A percentile compares a stretch with the other conserved stretches of the same genome.
Conservation (phyloP, 2,113 vertebrate genomes). For the Rhadina sibilatrix region DNA sequence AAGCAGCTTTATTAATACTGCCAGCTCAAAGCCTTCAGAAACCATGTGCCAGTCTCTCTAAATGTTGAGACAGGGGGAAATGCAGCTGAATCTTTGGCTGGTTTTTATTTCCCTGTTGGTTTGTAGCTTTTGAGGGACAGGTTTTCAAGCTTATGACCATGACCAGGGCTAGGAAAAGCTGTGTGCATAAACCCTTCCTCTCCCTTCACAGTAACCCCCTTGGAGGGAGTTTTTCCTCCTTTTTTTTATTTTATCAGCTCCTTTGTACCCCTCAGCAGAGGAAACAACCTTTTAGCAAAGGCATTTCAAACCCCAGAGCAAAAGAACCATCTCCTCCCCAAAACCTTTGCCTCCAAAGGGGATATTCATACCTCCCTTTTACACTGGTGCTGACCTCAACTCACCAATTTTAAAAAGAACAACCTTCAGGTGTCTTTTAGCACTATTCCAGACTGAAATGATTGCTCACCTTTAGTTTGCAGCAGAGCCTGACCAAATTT, state of each 20-base stretch:
- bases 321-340: neutral
- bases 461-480: neutral
- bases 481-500: slow-evolving; percentile 22
- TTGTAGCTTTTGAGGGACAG: neutral
- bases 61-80: neutral
- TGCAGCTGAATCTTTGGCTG: neutral
- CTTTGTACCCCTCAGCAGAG: neutral
- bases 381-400: neutral
- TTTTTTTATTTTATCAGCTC: neutral
- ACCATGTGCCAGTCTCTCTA: neutral
- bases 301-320: neutral
- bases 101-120: slow-evolving; percentile 29
- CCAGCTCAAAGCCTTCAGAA: neutral
- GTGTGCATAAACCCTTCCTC: neutral
- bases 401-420: neutral
- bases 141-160: neutral
- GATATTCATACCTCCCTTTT: neutral
- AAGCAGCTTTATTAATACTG: slow-evolving; percentile 41
- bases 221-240: neutral
- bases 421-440: slow-evolving; percentile 15
- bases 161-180: neutral
- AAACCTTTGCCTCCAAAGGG: neutral
- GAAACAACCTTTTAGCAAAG: neutral
- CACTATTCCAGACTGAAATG: neutral
- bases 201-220: neutral